Base-by-base conservation (phyloP, 30 jellyfish, hydroid and myxozoan species). In the Pelagia noctiluca region DNA sequence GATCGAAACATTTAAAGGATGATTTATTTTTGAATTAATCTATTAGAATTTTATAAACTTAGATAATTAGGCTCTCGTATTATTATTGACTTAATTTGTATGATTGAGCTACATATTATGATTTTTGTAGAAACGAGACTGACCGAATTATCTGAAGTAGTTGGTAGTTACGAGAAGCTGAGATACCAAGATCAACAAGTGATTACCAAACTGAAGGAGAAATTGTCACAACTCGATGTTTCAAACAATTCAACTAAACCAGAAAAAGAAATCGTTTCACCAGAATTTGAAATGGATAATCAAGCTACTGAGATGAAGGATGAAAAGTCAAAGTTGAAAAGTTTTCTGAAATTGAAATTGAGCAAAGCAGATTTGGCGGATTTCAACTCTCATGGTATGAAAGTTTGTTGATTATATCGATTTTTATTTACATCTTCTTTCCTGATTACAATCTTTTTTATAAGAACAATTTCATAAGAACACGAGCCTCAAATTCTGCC, bases 141-240 rank as follows among this genome's bases (percentile, higher is more conserved):
- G 13, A 48, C 96, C 34, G 97, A 94, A 12, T 54, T 94, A 12
- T 87, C 99, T 13, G 95, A 75, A 19, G 54, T 76, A 16, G 92
- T 94, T 25, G 96, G 99, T 16, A 88, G 79, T 28, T 94, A 94
- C 68, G 99, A 94, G 62, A 70, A 78, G 34, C 50, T 71, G 71
- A 86, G 92, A 21, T 82, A 33, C 18, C 87, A 88, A 63, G 99
- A 94, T 78, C 97, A 82, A 53, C 66, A 32, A 29, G 90, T 80
- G 2, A 94, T 88, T n/a, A 76, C 68, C 18, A 84, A 84, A 36
- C 82, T 94, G 61, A 86, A 82, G 53, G 96, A 94, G 54, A 77
- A 78, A 50, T 38, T 94, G 71, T 86, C 93, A 16, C 88, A 35
- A 29, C 29, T 94, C 24, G 97, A 87, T 25, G 36, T 30, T 48